phyloP scores from a whole-genome alignment of 2,113 vertebrate species.

The Orycteropus afer region DNA sequence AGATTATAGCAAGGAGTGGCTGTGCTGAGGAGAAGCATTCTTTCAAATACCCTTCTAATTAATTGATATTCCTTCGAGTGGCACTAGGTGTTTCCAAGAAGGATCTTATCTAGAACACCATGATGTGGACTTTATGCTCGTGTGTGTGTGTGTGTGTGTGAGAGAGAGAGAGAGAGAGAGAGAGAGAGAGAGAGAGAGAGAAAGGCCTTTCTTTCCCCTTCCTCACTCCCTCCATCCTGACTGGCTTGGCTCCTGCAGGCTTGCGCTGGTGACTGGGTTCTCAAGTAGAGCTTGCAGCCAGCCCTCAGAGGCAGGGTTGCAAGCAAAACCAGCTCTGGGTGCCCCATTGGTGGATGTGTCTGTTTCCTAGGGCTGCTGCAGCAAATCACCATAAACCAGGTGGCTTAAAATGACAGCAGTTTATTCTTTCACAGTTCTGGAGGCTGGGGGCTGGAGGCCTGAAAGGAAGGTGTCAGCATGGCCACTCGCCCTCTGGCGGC shows the following conservation, averaged over 20 bases:
- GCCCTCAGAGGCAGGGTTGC: neutral
- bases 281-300: neutral
- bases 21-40: conserved; percentile 51
- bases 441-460: neutral
- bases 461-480: neutral
- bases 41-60: conserved; percentile 68
- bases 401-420: neutral
- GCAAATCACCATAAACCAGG: neutral
- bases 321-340: neutral
- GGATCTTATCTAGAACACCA: conserved; percentile 59
- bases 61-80: conserved; percentile 61
- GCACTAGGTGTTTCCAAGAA: conserved; percentile 71
- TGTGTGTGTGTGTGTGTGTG: neutral
- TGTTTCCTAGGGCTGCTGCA: neutral
- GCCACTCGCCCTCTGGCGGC: neutral
- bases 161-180: no score
- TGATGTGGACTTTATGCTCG: conserved; percentile 23
- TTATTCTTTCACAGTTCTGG: no score
- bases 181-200: no score
- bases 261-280: neutral
- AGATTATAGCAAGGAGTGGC: conserved; percentile 62
- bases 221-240: neutral
- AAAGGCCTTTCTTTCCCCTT: neutral
- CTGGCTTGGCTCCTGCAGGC: conserved; percentile 3
- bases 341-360: neutral